Evolutionary conservation across 2,797 vertebrate species (phyloP), one percentile per base, ranked within the genome.

Genomic region (Apogon talboti): DNA sequence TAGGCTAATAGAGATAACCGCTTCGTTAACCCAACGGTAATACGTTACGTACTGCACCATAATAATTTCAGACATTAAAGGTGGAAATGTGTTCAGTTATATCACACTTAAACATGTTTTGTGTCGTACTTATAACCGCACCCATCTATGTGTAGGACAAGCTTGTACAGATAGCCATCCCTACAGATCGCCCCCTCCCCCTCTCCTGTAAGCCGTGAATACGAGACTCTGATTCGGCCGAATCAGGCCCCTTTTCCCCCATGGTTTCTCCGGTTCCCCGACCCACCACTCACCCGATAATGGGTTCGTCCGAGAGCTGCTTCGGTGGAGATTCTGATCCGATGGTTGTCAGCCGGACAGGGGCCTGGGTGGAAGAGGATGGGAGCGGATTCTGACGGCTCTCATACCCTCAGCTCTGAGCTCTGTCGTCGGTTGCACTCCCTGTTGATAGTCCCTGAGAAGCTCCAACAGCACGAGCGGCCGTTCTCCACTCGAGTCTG

Each of bases 321-420:
- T 79, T 86, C 82, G 81, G 87, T 88, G 87, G 82, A 90, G 93
- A 79, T 93, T 86, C 87, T 95, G 95, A 91, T 95, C 94, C 85
- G 85, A 77, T 87, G 83, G 94, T 93, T 95, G 95, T 95, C 94
- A 95, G 92, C 91, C 84, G 78, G 89, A 89, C 70, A 83, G 73
- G 79, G 66, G 78, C 81, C 91, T 71, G 87, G 87, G 90, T 75
- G 79, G 59, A 83, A 89, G 78, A 92, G 94, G 96, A 96, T 96
- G 94, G 94, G 90, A 91, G 92, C 93, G 94, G 95, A 96, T 96
- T 96, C 89, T 93, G 83, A 55, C 68, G 81, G 83, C 82, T 82
- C 80, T 93, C 93, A 94, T 94, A 74, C 90, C 93, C 91, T 76
- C 91, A 77, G 85, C 86, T 90, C 79, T 65, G 7, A 13, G 81